Conservation (phyloP, 2,797 vertebrate genomes). For the Decapterus maruadsi region DNA sequence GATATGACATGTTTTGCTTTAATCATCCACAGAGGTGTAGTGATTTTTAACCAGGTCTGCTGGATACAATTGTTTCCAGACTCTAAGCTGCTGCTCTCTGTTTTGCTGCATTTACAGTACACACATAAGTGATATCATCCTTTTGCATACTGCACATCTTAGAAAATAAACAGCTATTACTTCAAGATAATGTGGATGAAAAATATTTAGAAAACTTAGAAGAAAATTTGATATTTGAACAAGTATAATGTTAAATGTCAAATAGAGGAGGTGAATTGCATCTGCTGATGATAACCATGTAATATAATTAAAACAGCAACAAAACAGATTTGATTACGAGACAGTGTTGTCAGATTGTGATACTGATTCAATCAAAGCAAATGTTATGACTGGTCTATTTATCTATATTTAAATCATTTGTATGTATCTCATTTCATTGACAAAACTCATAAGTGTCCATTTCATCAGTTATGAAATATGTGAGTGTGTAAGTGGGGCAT, state of each 20-base stretch:
- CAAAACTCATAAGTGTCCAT: background rate
- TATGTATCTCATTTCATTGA: background rate
- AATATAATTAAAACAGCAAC: background rate
- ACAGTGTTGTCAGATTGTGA: background rate
- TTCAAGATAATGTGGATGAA: background rate
- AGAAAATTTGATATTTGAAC: background rate
- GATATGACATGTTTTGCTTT: constrained; percentile 17
- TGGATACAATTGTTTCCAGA: background rate
- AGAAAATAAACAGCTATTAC: background rate
- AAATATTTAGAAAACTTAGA: background rate
- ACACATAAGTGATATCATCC: background rate
- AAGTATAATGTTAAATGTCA: background rate
- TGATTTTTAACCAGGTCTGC: background rate
- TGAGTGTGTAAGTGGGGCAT: constrained; percentile 20
- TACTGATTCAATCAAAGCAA: background rate
- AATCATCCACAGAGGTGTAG: background rate
- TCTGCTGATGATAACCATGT: background rate
- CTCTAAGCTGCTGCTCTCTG: background rate
- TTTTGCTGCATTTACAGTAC: background rate
- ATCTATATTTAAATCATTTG: background rate
- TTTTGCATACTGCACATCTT: background rate
- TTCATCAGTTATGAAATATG: constrained; percentile 21
- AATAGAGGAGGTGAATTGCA: background rate
- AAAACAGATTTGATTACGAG: background rate
- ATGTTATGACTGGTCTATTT: background rate